Evolutionary conservation across 2,113 vertebrate genomes (phyloP), one percentile per base, ranked within the genome.

Genomic region (Nesoenas mayeri): DNA sequence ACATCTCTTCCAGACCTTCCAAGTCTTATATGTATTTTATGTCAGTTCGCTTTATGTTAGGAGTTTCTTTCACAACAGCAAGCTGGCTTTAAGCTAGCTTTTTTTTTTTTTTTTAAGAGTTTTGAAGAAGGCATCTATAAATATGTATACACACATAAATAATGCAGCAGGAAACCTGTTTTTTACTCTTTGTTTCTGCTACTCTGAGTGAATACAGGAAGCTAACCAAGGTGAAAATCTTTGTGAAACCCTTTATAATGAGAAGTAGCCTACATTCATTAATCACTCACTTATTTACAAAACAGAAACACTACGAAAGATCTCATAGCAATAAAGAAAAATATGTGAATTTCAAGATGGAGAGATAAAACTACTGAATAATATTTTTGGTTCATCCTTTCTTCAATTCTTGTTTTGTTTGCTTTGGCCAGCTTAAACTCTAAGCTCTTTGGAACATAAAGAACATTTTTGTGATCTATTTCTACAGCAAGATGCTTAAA

Each of bases 61-160:
- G 26, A 86, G 56, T 54, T 93, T 85, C 67, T 71, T 90, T 72
- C 67, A 83, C n/a, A 72, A 64, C n/a, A 31, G 56, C 17, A 70
- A 84, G 71, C 16, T 53, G 48, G 21, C 13, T 38, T 50, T 15
- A 70, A 84, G 67, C 14, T 53, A 40, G 21, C 13, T 38, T 50
- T 15, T 47, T 44, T 13, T 15, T 13, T 15, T 36, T 29, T 73
- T 48, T 22, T 34, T 8, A n/a, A 47, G 56, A 79, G 57, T 83
- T 92, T 85, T 88, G 73, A 73, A 94, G 53, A 80, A 86, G 71
- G 60, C 22, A 44, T 36, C 29, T 72, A 93, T 96, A 97, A 97
- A 95, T 97, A 95, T 92, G 83, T 61, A 95, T 87, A 96, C 6
- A 79, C 50, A 84, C 34, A 96, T 94, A 85, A 94, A 97, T 95